These are phyloP conservation scores for Pluvialis apricaria DNA, from an alignment of 2,113 vertebrate genomes.

Conservation along the genomic window DNA sequence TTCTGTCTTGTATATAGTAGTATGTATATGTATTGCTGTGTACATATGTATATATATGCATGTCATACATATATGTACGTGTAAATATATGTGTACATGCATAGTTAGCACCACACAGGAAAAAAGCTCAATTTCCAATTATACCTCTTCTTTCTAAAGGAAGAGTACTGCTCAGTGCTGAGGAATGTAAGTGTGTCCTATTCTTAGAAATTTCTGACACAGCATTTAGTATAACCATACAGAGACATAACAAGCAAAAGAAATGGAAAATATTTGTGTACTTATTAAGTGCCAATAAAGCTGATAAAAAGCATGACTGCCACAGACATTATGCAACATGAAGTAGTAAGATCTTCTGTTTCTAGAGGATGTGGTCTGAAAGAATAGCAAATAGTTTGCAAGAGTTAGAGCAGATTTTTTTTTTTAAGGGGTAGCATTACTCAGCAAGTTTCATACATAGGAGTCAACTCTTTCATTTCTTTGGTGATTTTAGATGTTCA, in stretches of 20 bases:
- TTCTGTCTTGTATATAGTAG: background rate
- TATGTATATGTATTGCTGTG: background rate
- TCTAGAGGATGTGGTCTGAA: slow-evolving; percentile 42
- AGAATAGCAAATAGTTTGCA: background rate
- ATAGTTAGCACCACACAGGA: background rate
- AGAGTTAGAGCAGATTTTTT: background rate
- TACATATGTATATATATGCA: background rate
- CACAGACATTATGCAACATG: slow-evolving; percentile 23
- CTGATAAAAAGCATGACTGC: background rate
- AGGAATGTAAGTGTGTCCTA: background rate
- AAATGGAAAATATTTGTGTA: slow-evolving; percentile 13
- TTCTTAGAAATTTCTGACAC: slow-evolving; percentile 13
- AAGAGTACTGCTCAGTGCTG: background rate
- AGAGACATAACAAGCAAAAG: slow-evolving; percentile 46
- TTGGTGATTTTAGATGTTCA: background rate
- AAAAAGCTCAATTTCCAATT: background rate
- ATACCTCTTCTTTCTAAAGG: background rate
- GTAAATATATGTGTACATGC: background rate
- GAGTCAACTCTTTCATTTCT: background rate
- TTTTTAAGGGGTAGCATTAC: slow-evolving; percentile 17
- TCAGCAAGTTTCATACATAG: slow-evolving; percentile 35
- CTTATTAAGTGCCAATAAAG: background rate
- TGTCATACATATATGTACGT: background rate
- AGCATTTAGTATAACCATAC: background rate
- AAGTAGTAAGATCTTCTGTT: background rate